Conservation (phyloP, 2,888 invertebrate species). For the Tachina fera region DNA sequence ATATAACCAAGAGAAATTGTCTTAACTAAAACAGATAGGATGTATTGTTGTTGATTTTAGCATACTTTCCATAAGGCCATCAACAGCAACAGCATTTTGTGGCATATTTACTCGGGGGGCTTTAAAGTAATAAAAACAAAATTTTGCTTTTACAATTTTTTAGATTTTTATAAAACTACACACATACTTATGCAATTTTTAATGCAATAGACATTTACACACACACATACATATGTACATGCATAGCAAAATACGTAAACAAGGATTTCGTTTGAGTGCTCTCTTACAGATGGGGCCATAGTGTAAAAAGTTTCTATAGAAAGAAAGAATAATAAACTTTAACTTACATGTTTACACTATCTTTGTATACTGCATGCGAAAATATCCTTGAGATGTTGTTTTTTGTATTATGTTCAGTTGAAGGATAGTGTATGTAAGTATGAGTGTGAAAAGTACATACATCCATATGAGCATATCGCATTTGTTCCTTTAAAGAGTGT, state of each 20-base stretch:
- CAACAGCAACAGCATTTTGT: constrained; percentile 32
- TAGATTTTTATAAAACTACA: not conserved
- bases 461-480: not conserved
- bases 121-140: constrained; percentile 27
- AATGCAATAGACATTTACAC: not conserved
- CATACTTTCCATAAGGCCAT: constrained; percentile 11
- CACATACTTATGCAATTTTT: not conserved
- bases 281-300: constrained; percentile 4
- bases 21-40: constrained; percentile 1
- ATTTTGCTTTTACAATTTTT: not conserved
- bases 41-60: not conserved
- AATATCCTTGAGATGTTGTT: constrained; percentile 40
- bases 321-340: constrained; percentile 4
- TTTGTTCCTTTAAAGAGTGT: not conserved
- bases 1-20: constrained; percentile 1
- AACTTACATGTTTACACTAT: constrained; percentile 7
- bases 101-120: constrained; percentile 47
- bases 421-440: not conserved
- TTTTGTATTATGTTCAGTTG: not conserved
- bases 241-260: not conserved
- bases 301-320: constrained; percentile 4
- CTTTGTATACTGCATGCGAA: not conserved
- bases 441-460: not conserved
- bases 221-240: not conserved
- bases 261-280: not conserved